Percentiles rank a stretch among this genome's conserved stretches.
Evolutionary conservation across 2,888 invertebrate genomes (phyloP).

Genomic region (Brachypterus glaber): DNA sequence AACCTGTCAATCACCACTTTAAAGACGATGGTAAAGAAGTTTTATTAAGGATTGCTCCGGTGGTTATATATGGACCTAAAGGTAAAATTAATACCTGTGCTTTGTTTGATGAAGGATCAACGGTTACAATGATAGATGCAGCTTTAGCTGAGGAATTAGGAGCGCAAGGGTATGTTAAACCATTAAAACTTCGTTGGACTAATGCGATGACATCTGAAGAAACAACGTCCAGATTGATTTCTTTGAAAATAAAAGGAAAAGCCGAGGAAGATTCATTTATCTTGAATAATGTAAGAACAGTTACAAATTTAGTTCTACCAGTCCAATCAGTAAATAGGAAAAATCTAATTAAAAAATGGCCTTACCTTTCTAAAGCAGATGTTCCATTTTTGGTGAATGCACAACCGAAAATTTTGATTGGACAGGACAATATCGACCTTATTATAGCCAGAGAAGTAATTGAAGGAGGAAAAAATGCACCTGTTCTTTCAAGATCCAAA

Average conservation of each 20-base stretch:
- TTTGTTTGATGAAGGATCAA: too few relatives aligned
- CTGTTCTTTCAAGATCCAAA: too few relatives aligned
- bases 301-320: too few relatives aligned
- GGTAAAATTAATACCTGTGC: conserved; percentile 1
- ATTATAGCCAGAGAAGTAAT: too few relatives aligned
- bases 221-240: too few relatives aligned
- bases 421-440: conserved; percentile 4
- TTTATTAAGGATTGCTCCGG: conserved; percentile 4
- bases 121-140: not conserved
- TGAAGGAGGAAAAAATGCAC: conserved; percentile 3
- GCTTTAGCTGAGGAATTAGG: conserved; percentile 1
- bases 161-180: not conserved
- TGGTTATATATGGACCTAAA: conserved; percentile 4
- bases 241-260: too few relatives aligned
- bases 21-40: conserved; percentile 4
- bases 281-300: too few relatives aligned
- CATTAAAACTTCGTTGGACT: not conserved
- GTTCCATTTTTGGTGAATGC: conserved; percentile 4
- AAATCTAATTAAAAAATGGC: too few relatives aligned
- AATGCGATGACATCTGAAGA: conserved; percentile 4
- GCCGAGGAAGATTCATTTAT: too few relatives aligned
- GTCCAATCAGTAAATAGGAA: too few relatives aligned
- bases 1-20: too few relatives aligned
- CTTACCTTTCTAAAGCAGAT: not conserved
- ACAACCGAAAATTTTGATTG: conserved; percentile 6